Base-by-base conservation (phyloP, 2,888 invertebrate species). In the Trachelus tabidus region DNA sequence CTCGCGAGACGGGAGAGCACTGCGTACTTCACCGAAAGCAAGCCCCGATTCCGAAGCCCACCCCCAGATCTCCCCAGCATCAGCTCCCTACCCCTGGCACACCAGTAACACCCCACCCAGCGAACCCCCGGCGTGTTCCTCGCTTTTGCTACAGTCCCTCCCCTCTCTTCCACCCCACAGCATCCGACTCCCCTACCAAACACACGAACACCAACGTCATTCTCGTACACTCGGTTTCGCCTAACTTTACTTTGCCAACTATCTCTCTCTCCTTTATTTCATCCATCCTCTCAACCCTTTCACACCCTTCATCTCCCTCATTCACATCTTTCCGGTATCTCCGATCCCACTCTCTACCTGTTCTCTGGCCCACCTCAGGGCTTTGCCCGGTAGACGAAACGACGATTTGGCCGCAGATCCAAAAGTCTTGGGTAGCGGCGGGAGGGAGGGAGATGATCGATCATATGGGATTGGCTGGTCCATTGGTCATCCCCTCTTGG, bases 1-100 rank as follows among this genome's bases (percentile, higher is more conserved):
- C 83, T 30, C 87, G 87, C 88, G 86, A 85, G 85, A 83, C 87
- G 85, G 84, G 86, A 84, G 87, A 87, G 85, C 85, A 88, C 88
- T 87, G 87, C 86, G 87, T 85, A 82, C 85, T 83, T 81, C 82
- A 83, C 85, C 77, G 85, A 86, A 83, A 87, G 85, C 87, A 84
- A 85, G 77, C 86, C 87, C 87, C 85, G 85, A 85, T 87, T 85
- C 86, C 82, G 4, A 30, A 69, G 15, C 69, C 69, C 69, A 69
- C 69, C 69, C 69, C 69, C 3, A 40, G 40, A 37, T 37, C 37
- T 37, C 37, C 15, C 83, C 81, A 81, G 77, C 40, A 80, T 81
- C 84, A 80, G 80, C 85, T 81, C 83, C 79, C 76, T 77, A 69
- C 76, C 40, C 76, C 75, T 80, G 79, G 73, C 80, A 80, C 79